These are phyloP conservation scores for Epinephelus awoara DNA, from an alignment of 2,797 vertebrate species.

Conservation along the genomic window DNA sequence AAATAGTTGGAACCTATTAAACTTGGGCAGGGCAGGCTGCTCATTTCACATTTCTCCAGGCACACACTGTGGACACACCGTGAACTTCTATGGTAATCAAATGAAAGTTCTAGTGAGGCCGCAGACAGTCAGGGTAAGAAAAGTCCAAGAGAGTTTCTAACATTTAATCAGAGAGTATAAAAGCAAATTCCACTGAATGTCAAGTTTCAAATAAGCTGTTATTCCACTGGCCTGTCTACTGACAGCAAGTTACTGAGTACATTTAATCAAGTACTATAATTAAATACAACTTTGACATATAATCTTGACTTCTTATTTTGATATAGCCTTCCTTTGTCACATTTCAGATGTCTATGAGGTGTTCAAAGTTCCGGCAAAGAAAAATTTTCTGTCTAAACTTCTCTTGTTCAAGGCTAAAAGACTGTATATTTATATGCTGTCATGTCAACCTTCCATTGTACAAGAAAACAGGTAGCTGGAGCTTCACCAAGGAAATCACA, in stretches of 20 bases:
- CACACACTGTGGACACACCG: slow-evolving; percentile 35
- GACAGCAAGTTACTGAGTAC: not conserved
- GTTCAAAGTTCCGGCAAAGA: too few relatives aligned
- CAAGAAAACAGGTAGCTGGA: too few relatives aligned
- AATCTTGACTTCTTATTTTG: too few relatives aligned
- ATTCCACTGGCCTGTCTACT: not conserved
- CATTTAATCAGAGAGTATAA: slow-evolving; percentile 45
- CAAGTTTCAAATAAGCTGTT: slow-evolving; percentile 49
- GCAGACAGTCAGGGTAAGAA: slow-evolving; percentile 41
- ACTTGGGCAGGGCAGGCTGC: slow-evolving; percentile 31
- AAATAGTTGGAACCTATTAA: slow-evolving; percentile 66
- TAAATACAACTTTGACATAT: not conserved
- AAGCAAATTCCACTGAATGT: slow-evolving; percentile 40
- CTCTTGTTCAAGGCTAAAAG: too few relatives aligned
- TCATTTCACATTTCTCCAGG: slow-evolving; percentile 64
- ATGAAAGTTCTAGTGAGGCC: slow-evolving; percentile 40
- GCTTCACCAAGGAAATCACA: too few relatives aligned
- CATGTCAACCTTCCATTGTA: too few relatives aligned
- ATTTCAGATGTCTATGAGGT: too few relatives aligned
- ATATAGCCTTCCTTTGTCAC: too few relatives aligned
- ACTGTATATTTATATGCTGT: too few relatives aligned
- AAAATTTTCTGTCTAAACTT: too few relatives aligned
- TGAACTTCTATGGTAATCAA: slow-evolving; percentile 49
- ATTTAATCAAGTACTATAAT: not conserved
- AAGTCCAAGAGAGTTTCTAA: slow-evolving; percentile 38